Evolutionary conservation across 1,140 invertebrate genomes (phyloP), one percentile per base, ranked within the genome.

Genomic region (Galendromus occidentalis): DNA sequence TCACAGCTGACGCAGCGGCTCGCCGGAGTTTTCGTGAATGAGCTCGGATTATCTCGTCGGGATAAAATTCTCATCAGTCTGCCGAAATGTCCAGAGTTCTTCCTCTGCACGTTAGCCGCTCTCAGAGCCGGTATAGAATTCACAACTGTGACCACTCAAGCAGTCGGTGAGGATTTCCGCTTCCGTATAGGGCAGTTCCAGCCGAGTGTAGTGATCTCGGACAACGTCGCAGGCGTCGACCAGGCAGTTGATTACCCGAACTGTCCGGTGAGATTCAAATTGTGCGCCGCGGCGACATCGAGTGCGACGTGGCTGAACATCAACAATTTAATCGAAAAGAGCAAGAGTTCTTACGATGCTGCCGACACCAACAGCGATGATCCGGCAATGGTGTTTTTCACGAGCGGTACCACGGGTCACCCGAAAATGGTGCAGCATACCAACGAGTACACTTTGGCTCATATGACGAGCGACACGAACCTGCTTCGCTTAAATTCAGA

Each of bases 361-460:
- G 45, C 45, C 18, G 45, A 47, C n/a, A 77, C 75, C 7, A 72
- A 68, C 66, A 70, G 73, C 22, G 68, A 70, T 69, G 76, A 78
- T 59, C 69, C 70, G 33, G 76, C 74, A 73, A 75, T 74, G 25
- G 66, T 78, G 28, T 80, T 76, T 68, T 80, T 80, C 69, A 80
- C 79, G 6, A 79, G 77, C 68, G 79, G 79, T 7, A 80, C 79
- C 44, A 80, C 78, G 18, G 78, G 79, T 20, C 65, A 71, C n/a
- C 79, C 79, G 1, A 80, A 80, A 70, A 80, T 80, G 78, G 73
- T 77, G 0, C 73, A 76, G 64, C 79, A 80, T 66, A 73, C 75
- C 0, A 78, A 80, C 65, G 68, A 73, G 39, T 79, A 77, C 70
- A 76, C 74, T 22, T 71, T 76, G 64, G 77, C 75, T 12, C 76